These are phyloP conservation scores for Chaetodon auriga DNA, from an alignment of 2,113 vertebrate genomes.

Conservation along the genomic window DNA sequence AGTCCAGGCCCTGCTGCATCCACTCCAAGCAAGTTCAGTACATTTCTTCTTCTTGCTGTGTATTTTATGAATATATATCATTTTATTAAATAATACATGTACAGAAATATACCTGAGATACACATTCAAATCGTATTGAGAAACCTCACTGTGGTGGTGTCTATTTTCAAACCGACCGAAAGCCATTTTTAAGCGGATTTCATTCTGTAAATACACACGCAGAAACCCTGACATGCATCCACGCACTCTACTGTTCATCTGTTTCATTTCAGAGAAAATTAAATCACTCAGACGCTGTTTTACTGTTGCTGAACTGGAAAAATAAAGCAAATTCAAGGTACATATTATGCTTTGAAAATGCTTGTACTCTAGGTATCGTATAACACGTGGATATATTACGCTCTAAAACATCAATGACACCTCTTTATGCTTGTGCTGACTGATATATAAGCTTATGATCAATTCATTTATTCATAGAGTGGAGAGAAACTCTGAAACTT, in stretches of 20 bases:
- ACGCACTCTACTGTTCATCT: not conserved
- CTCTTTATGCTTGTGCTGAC: conserved; percentile 42
- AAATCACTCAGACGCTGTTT: conserved; percentile 28
- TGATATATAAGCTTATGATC: conserved; percentile 39
- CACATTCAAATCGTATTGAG: not conserved
- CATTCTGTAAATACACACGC: not conserved
- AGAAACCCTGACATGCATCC: not conserved
- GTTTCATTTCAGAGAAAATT: conserved; percentile 29
- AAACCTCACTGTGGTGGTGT: not conserved
- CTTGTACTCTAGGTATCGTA: not conserved
- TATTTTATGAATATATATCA: conserved; percentile 6
- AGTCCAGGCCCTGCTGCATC: not conserved
- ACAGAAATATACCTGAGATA: not conserved
- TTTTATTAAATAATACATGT: not conserved
- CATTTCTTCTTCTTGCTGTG: not conserved
- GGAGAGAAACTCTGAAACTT: conserved; percentile 57
- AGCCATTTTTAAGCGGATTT: not conserved
- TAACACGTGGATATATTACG: not conserved
- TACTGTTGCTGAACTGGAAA: conserved; percentile 17
- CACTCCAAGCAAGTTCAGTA: not conserved
- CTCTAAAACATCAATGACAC: conserved; percentile 6
- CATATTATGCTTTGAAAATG: conserved; percentile 28
- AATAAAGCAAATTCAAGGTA: conserved; percentile 11
- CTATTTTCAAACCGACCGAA: not conserved
- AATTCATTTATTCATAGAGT: conserved; percentile 47